Evolutionary conservation across 2,113 vertebrate genomes (phyloP).

Genomic region (Synchiropus splendidus): DNA sequence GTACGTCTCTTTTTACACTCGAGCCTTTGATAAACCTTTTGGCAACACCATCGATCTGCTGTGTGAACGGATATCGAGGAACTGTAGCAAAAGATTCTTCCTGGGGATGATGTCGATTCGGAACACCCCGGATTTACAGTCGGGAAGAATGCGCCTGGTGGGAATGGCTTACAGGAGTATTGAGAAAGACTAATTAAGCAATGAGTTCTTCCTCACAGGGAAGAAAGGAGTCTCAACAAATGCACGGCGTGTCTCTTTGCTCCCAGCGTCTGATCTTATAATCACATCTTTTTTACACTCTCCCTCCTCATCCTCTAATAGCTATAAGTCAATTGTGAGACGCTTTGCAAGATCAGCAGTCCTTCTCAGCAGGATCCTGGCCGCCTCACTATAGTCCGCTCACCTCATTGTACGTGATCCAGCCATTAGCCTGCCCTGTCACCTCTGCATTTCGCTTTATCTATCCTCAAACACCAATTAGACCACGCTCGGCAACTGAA

Average conservation of each 20-base stretch:
- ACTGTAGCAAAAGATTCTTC: constrained; percentile 18
- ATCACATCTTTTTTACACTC: too few relatives aligned
- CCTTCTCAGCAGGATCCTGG: too few relatives aligned
- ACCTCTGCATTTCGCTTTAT: constrained; percentile 32
- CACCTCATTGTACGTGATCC: constrained; percentile 39
- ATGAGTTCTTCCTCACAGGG: constrained; percentile 22
- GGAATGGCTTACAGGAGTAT: constrained; percentile 17
- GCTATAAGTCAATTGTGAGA: constrained; percentile 10
- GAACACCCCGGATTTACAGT: constrained; percentile 34
- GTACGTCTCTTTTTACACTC: constrained; percentile 34
- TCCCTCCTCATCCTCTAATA: too few relatives aligned
- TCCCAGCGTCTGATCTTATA: constrained; percentile 34
- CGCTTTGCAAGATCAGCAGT: constrained; percentile 9
- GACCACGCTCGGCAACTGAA: constrained; percentile 19
- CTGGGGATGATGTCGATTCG: constrained; percentile 21
- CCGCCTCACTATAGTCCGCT: constrained; percentile 15
- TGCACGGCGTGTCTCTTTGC: constrained; percentile 15
- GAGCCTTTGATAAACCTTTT: constrained; percentile 22
- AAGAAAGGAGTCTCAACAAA: constrained; percentile 26
- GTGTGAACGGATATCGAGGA: constrained; percentile 46
- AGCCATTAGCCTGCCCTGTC: constrained; percentile 44
- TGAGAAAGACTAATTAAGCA: too few relatives aligned
- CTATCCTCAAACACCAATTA: too few relatives aligned
- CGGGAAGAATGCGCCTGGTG: constrained; percentile 8
- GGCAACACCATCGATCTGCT: constrained; percentile 14